Evolutionary conservation across 2,113 vertebrate species (phyloP).

Genomic region (Nestor notabilis): DNA sequence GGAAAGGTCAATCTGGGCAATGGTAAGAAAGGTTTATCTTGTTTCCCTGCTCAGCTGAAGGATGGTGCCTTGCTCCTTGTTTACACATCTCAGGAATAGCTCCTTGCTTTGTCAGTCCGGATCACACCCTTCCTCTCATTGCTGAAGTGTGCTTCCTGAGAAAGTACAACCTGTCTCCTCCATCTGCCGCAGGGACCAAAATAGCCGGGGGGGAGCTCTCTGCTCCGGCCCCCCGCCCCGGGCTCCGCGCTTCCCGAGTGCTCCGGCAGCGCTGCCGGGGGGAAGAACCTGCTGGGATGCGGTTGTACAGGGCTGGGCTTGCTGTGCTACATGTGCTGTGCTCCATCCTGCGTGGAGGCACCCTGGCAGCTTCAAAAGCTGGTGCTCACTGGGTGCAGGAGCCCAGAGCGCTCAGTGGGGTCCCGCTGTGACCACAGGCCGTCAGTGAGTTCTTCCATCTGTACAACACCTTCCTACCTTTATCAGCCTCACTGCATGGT

Average conservation of each 20-base stretch:
- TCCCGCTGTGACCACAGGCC: neutral
- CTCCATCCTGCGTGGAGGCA: neutral
- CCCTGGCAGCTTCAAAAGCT: neutral
- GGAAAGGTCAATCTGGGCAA: neutral
- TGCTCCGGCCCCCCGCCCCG: rapidly evolving
- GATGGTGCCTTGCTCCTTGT: neutral
- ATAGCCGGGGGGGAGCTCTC: neutral
- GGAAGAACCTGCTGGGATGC: neutral
- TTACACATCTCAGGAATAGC: neutral
- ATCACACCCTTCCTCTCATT: conserved; percentile 10
- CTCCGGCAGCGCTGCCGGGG: rapidly evolving
- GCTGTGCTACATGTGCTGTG: rapidly evolving
- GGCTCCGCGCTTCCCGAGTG: neutral
- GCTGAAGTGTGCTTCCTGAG: neutral
- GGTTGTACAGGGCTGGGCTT: neutral
- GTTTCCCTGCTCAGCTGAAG: neutral
- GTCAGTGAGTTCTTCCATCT: neutral
- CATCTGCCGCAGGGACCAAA: neutral
- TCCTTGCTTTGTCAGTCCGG: neutral
- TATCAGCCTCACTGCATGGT: too few species aligned
- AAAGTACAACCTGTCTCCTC: conserved; percentile 33
- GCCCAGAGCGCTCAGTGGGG: rapidly evolving
- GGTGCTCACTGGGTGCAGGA: rapidly evolving
- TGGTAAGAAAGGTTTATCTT: neutral
- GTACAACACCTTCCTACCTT: neutral